Base-by-base conservation (phyloP, 2,888 invertebrate species). In the Noctua janthe region DNA sequence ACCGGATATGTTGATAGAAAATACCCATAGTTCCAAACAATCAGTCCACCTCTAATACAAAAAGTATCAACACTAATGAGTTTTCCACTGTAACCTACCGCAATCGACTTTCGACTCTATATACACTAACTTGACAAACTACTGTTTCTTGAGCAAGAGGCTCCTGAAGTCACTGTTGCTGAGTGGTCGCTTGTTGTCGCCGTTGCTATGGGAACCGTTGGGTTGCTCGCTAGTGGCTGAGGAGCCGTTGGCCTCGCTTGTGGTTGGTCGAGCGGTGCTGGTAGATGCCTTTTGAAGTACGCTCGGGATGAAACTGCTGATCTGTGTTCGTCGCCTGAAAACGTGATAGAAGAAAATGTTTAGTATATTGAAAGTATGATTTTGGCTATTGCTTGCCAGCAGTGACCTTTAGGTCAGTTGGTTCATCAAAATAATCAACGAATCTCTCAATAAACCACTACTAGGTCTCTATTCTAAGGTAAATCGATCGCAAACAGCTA, bases 151-250 rank as follows among this genome's bases (percentile, higher is more conserved):
- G 71, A 97, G 95, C 82, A 97, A 93, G 95, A 97, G 93, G 85
- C 94, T 96, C 89, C 97, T 95, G 87, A 97, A 97, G 91, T 97
- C 97, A 78, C 94, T 95, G 93, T 97, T 97, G 88, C 93, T 96
- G 87, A 97, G 93, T 39, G 96, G 93, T 76, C 90, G 92, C 70
- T 94, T 93, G 49, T 90, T 87, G 17, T 92, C 91, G 29, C 90
- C 91, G 79, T 90, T 90, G 84, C 76, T 89, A 35, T 83, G 84
- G 83, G 70, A 72, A 66, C 87, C 76, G 69, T 80, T 85, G 20
- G 81, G 7, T 3, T 82, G 72, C 39, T 91, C 89, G 20, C 92
- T 92, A 82, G 90, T 92, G 78, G 87, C 85, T 11, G 80, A 66
- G 75, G 81, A 82, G 64, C 92, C 92, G 82, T 91, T 92, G 64